phyloP scores from a whole-genome alignment of 1,140 invertebrate species.

The Cheumatopsyche charites region DNA sequence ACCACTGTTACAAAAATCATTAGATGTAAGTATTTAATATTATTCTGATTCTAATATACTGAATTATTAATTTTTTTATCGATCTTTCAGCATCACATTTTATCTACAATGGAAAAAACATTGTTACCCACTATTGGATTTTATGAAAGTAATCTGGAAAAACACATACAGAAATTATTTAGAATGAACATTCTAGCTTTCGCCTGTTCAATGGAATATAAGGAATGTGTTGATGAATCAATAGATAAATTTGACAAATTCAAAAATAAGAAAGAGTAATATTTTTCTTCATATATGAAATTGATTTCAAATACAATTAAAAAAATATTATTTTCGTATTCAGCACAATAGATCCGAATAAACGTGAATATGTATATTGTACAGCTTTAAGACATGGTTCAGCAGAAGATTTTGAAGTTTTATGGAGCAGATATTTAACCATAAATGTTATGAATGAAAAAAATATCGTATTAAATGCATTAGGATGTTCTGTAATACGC shows the following conservation, averaged over 20 bases:
- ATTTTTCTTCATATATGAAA: neutral
- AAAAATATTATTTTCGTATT: slow-evolving; percentile 32
- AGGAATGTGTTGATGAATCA: slow-evolving; percentile 61
- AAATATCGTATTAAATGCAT: slow-evolving; percentile 57
- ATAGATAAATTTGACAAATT: slow-evolving; percentile 59
- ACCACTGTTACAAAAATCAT: neutral
- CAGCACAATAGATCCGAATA: slow-evolving; percentile 61
- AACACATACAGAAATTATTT: slow-evolving; percentile 56
- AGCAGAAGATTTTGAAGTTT: slow-evolving; percentile 56
- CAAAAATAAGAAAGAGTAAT: slow-evolving; percentile 40
- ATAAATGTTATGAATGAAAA: slow-evolving; percentile 61
- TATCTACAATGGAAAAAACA: slow-evolving; percentile 54
- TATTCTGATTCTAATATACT: too few species aligned
- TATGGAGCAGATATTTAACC: slow-evolving; percentile 60
- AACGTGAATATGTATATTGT: slow-evolving; percentile 67
- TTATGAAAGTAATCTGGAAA: slow-evolving; percentile 51
- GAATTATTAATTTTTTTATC: too few species aligned
- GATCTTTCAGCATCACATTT: slow-evolving; percentile 56
- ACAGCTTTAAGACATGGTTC: slow-evolving; percentile 61
- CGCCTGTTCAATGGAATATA: slow-evolving; percentile 63
- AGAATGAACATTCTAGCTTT: slow-evolving; percentile 59
- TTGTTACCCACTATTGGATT: slow-evolving; percentile 56
- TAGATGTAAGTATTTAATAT: neutral
- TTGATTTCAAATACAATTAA: neutral
- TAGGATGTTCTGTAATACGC: slow-evolving; percentile 61